These are phyloP conservation scores for Oreochromis mossambicus DNA, from an alignment of 2,797 vertebrate species.

Conservation along the genomic window DNA sequence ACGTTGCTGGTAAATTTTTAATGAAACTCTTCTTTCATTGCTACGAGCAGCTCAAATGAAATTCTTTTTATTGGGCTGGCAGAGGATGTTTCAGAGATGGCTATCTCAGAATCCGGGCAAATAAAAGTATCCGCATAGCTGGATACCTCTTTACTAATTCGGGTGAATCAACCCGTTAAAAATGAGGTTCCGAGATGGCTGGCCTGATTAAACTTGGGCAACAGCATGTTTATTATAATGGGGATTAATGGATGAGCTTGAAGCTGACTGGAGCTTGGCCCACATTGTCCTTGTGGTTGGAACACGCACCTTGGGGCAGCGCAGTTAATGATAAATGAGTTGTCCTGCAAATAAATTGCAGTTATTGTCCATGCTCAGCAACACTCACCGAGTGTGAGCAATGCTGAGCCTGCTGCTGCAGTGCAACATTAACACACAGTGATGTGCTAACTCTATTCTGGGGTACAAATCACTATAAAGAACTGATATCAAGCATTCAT, in stretches of 20 bases:
- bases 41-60: neutral
- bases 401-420: conserved; percentile 8
- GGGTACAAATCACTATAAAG: conserved; percentile 5
- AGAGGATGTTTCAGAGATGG: neutral
- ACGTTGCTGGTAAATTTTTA: neutral
- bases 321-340: conserved; percentile 61
- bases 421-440: conserved; percentile 15
- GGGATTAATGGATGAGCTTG: conserved; percentile 62
- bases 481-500: conserved; percentile 13
- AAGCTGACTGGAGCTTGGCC: conserved; percentile 58
- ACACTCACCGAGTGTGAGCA: conserved; percentile 30
- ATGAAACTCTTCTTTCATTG: neutral
- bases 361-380: conserved; percentile 55
- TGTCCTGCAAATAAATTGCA: conserved; percentile 62
- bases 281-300: conserved; percentile 59
- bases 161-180: conserved; percentile 6
- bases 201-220: conserved; percentile 14
- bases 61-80: neutral
- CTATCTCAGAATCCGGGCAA: neutral
- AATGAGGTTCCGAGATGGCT: neutral
- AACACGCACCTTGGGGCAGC: conserved; percentile 57
- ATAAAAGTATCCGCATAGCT: neutral
- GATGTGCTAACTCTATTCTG: conserved; percentile 3
- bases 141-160: neutral
- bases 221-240: conserved; percentile 51